Evolutionary conservation across 2,113 vertebrate genomes (phyloP), one percentile per base, ranked within the genome.

Genomic region (Chionis minor): DNA sequence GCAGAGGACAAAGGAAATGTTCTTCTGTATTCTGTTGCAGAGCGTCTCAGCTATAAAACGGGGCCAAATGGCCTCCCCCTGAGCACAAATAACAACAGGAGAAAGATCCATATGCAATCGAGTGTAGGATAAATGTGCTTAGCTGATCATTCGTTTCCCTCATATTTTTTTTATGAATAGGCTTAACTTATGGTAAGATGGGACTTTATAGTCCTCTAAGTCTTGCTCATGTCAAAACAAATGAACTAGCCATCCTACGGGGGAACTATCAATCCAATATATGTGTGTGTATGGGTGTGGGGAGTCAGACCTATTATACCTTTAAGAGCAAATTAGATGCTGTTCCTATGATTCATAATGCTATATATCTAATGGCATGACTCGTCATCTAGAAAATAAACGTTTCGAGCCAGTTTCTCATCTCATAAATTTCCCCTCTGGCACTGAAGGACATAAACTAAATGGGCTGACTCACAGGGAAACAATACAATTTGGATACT

Each of bases 281-380:
- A 94, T 93, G 87, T 92, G 90, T 80, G 72, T 85, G 78, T 78
- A 96, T 96, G 96, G 94, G 95, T 96, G 97, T 96, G 95, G 96
- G 95, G 88, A 97, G 92, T 71, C 61, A 95, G 94, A 97, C 98
- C 98, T 98, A 96, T 98, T 97, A 97, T 98, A 98, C 98, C 97
- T 98, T 97, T 98, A 98, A 97, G 96, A 98, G 98, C 98, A 98
- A 98, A 98, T 98, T 98, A 98, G 94, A 94, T 98, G 96, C 97
- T 97, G 88, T 98, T 98, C 88, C 96, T 98, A 96, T 98, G 98
- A 98, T 98, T 98, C 97, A 98, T 98, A 98, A 98, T 97, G 91
- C 97, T 97, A 94, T 97, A 98, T 98, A 98, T 97, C 96, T 98
- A 98, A 94, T 96, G 92, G 87, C 67, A 93, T 95, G 90, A 97